A percentile compares a stretch with the other conserved stretches of the same genome.
Evolutionary conservation across 2,113 vertebrate genomes (phyloP).

Genomic region (Psilopsiagon aurifrons): DNA sequence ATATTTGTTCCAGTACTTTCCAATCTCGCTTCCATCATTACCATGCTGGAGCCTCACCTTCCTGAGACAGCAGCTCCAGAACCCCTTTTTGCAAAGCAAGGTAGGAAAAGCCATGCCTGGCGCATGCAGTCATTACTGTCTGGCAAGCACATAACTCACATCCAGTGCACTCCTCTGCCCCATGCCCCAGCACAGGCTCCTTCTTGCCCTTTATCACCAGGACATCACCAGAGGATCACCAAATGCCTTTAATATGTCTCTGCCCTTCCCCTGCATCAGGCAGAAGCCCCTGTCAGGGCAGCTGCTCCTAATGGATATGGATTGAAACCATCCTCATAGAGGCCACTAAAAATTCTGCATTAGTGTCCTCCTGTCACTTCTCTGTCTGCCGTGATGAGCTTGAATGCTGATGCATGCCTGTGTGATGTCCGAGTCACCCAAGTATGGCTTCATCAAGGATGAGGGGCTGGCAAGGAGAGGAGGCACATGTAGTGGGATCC

Average conservation of each 20-base stretch:
- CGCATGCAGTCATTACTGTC: too few relatives aligned
- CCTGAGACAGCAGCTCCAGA: background rate
- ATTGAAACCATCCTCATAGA: background rate
- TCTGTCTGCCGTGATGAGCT: background rate
- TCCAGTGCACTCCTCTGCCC: background rate
- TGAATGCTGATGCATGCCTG: background rate
- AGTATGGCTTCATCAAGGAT: background rate
- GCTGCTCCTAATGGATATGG: background rate
- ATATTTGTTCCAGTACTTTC: background rate
- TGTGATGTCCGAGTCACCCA: background rate
- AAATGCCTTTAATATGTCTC: background rate
- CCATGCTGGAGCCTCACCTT: background rate
- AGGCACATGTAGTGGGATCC: background rate
- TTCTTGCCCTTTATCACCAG: background rate
- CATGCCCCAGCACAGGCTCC: background rate
- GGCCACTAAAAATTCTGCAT: background rate
- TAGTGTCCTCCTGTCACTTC: background rate
- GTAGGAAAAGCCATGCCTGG: background rate
- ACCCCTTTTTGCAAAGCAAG: background rate
- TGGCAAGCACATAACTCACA: accelerated
- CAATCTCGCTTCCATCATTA: background rate
- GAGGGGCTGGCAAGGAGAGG: background rate
- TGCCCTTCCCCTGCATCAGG: background rate
- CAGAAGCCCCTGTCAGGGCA: background rate
- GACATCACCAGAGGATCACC: background rate